A percentile compares a stretch with the other conserved stretches of the same genome.
Evolutionary conservation across 2,797 vertebrate genomes (phyloP).

Genomic region (Ptychadena robeensis): DNA sequence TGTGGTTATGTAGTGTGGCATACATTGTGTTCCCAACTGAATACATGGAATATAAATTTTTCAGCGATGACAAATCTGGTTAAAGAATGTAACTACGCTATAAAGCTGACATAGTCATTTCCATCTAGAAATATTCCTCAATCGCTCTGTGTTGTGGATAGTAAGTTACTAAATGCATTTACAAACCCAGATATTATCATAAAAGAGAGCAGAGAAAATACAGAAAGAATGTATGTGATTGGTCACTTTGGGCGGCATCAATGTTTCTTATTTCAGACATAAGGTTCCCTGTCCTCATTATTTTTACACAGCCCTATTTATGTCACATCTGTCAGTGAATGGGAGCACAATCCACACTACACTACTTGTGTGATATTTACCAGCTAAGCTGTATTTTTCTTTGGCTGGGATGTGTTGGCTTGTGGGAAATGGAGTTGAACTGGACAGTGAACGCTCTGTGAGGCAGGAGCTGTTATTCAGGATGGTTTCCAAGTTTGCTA

Average conservation of each 20-base stretch:
- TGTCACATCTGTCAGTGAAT: not conserved
- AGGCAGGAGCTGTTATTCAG: conserved; percentile 6
- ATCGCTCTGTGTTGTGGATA: no score
- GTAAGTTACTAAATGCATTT: no score
- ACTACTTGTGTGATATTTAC: conserved; percentile 5
- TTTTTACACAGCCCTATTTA: not conserved
- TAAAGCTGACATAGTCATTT: no score
- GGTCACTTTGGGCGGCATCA: not conserved
- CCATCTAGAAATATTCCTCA: no score
- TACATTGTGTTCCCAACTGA: no score
- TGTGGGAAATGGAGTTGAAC: not conserved
- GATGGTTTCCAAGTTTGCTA: conserved; percentile 38
- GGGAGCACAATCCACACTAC: not conserved
- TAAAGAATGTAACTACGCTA: no score
- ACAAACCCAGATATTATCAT: no score
- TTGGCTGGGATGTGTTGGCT: conserved; percentile 18
- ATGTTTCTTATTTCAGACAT: not conserved
- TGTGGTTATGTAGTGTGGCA: no score
- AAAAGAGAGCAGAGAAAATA: no score
- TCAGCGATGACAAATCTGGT: no score
- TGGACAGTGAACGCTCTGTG: conserved; percentile 42
- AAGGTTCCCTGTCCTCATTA: not conserved
- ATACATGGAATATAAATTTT: no score
- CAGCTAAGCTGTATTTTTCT: not conserved
- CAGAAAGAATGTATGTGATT: not conserved